These are phyloP conservation scores for Idaea aversata DNA, from an alignment of 2,888 invertebrate genomes.

Conservation along the genomic window DNA sequence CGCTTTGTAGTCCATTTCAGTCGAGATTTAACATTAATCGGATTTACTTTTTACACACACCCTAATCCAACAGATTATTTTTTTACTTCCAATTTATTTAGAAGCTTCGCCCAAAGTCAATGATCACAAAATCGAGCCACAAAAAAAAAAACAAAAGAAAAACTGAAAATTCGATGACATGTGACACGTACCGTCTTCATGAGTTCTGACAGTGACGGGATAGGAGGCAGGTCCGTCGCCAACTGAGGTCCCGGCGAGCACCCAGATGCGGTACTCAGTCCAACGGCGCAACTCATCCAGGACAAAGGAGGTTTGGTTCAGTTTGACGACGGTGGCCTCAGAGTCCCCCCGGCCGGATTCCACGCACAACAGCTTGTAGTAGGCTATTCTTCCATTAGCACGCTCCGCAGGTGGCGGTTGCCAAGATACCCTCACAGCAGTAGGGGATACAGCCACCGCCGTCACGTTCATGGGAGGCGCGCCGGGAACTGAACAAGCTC, in stretches of 20 bases:
- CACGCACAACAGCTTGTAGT: slow-evolving; percentile 96
- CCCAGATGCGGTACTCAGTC: slow-evolving; percentile 98
- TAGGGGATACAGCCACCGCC: slow-evolving; percentile 92
- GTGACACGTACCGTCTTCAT: slow-evolving; percentile 98
- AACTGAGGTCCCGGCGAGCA: slow-evolving; percentile 96
- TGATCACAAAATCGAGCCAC: slow-evolving; percentile 48
- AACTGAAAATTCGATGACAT: slow-evolving; percentile 12
- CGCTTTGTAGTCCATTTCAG: background rate
- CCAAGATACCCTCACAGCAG: slow-evolving; percentile 94
- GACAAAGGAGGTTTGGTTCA: slow-evolving; percentile 89
- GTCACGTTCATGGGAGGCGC: slow-evolving; percentile 97
- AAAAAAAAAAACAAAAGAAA: slow-evolving; percentile 9
- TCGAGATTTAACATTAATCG: background rate
- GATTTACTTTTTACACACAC: background rate
- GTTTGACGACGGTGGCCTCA: slow-evolving; percentile 89
- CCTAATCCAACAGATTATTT: background rate
- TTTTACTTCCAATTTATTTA: background rate
- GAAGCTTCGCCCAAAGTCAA: background rate
- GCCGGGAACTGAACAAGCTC: slow-evolving; percentile 91
- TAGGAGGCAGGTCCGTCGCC: slow-evolving; percentile 97
- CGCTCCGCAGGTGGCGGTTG: slow-evolving; percentile 94
- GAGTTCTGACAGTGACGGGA: slow-evolving; percentile 95
- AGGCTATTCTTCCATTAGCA: slow-evolving; percentile 94
- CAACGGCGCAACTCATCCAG: slow-evolving; percentile 95
- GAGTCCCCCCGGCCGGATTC: slow-evolving; percentile 92